Base-by-base conservation (phyloP, 1,140 invertebrate genomes). In the Cyphomyrmex costatus region DNA sequence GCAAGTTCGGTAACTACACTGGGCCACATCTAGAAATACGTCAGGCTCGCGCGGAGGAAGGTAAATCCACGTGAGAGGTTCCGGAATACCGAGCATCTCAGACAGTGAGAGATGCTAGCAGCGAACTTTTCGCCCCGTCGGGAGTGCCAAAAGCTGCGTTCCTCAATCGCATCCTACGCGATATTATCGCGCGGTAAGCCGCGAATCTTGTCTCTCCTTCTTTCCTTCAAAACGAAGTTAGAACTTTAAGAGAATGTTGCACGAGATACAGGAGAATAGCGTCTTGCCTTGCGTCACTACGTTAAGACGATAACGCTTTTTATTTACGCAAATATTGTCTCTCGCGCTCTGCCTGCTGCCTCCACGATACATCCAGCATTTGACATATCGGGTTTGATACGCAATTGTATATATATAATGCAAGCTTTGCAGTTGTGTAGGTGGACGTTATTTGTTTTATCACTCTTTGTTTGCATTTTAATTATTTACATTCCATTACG, bases 1-100 rank as follows among this genome's bases (percentile, higher is more conserved):
- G 36, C 53, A 19, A 74, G 68, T 83, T 83, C 24, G 24, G 68
- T 33, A 73, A 74, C 36, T 83, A 60, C n/a, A 36, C 79, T 14
- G 79, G 42, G 58, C 79, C 79, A 83, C 79, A 61, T 83, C 73
- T 74, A 83, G 79, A 74, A 83, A 60, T n/a, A n/a, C 14, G 79
- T 83, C 79, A 83, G 68, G 74, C 53, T 74, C 68, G 46, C 68
- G 68, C 68, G 79, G 49, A 27, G 68, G 68, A 74, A 60, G 36
- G 68, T 83, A 74, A 83, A 83, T 83, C 68, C 66, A 83, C 36
- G 79, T 60, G 53, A 83, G 51, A 74, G 36, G 66, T 51, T 46
- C 46, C n/a, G 66, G 79, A 82, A 73, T 71, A 82, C 79, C 24
- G 79, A 73, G 19, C 68, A 49, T 33, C 53, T 83, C 79, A 74